Conservation (phyloP, 2,113 vertebrate genomes). For the Puffinus mauretanicus region DNA sequence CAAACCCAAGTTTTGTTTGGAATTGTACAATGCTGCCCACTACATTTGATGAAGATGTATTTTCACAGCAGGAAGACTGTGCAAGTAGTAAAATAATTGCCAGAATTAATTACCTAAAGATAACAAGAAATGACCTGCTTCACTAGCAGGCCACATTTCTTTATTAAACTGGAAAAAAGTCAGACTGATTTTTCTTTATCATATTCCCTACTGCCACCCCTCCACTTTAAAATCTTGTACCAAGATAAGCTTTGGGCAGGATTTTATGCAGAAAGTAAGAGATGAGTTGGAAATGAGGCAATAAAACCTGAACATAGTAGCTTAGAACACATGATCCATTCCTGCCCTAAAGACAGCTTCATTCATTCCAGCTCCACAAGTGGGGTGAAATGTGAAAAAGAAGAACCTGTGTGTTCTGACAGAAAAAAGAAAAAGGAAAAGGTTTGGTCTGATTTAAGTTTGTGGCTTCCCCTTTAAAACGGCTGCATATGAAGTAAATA, state of each 20-base stretch:
- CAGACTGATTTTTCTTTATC: neutral
- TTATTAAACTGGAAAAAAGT: neutral
- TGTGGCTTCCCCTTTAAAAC: neutral
- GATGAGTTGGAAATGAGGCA: neutral
- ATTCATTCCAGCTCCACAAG: neutral
- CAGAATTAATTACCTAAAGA: slow-evolving; percentile 20
- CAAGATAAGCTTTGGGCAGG: neutral
- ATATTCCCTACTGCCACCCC: neutral
- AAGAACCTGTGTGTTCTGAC: neutral
- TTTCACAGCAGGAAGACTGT: neutral
- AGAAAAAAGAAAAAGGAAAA: neutral
- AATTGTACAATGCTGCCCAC: neutral
- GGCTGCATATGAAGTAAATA: neutral
- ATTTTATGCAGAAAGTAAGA: slow-evolving; percentile 4
- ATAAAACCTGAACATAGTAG: neutral
- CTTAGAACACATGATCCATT: neutral
- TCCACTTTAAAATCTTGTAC: neutral
- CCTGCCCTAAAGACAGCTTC: neutral
- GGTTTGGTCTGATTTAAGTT: neutral
- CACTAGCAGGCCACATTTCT: neutral
- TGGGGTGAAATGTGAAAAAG: neutral
- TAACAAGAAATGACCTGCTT: neutral
- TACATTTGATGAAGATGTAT: slow-evolving; percentile 9
- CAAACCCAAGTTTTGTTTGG: neutral
- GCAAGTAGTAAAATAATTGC: neutral